Evolutionary conservation across 2,888 invertebrate species (phyloP).

Genomic region (Pandemis cinnamomeana): DNA sequence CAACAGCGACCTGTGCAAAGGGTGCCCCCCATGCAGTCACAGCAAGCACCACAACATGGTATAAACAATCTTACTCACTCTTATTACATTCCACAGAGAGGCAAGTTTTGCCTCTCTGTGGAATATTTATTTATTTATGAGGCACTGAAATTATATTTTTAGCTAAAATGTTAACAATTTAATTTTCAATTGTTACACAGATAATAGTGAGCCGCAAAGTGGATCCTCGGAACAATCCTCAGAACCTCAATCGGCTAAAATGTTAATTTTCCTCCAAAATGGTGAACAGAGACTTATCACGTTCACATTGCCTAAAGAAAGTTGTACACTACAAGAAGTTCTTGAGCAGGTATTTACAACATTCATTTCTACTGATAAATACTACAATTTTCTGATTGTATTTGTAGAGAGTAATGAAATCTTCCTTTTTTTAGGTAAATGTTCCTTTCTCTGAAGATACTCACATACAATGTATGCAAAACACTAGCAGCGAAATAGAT

Average conservation of each 20-base stretch:
- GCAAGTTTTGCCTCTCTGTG: no score
- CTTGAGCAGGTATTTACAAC: conserved; percentile 87
- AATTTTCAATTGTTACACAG: conserved; percentile 56
- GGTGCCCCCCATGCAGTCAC: conserved; percentile 78
- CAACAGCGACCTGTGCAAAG: conserved; percentile 77
- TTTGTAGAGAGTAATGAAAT: conserved; percentile 6
- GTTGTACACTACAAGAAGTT: conserved; percentile 92
- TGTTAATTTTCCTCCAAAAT: conserved; percentile 90
- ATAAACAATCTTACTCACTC: neutral
- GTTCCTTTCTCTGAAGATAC: conserved; percentile 89
- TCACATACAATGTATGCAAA: conserved; percentile 89
- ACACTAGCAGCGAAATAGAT: conserved; percentile 90
- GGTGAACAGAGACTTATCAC: conserved; percentile 93
- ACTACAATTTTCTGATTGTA: neutral
- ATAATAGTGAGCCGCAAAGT: conserved; percentile 67
- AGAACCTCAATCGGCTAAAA: conserved; percentile 88
- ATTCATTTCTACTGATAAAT: neutral
- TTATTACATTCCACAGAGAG: neutral
- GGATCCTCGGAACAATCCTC: conserved; percentile 77
- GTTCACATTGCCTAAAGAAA: conserved; percentile 92
- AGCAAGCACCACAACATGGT: conserved; percentile 54
- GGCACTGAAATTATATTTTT: neutral
- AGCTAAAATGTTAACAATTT: neutral
- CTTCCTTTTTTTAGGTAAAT: conserved; percentile 79
- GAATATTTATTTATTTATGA: neutral